Percentiles rank a stretch among this genome's conserved stretches.
phyloP scores from a whole-genome alignment of 2,888 invertebrate genomes.

The Cephus rjabovi region DNA sequence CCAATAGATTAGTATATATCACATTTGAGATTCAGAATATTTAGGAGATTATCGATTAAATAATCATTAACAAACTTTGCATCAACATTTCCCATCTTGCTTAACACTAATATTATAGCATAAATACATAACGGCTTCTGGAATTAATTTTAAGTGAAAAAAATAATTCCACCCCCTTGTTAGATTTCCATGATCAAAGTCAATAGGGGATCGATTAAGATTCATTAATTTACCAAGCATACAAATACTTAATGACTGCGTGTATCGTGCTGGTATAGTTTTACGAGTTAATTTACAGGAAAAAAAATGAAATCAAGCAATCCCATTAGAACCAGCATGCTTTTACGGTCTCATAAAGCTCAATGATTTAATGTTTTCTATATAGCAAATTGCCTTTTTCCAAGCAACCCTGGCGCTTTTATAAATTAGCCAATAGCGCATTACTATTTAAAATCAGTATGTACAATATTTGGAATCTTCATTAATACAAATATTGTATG shows the following conservation, averaged over 20 bases:
- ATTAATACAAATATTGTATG: neutral
- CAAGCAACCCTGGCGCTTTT: neutral
- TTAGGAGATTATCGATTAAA: neutral
- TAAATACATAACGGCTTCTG: neutral
- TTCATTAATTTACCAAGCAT: neutral
- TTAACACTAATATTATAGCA: neutral
- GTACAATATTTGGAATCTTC: neutral
- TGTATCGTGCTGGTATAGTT: neutral
- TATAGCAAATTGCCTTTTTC: neutral
- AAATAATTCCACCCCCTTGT: neutral
- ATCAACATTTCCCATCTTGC: neutral
- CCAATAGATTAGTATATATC: neutral
- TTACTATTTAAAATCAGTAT: neutral
- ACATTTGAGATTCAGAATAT: neutral
- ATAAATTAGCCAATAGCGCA: neutral
- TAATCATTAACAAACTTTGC: neutral
- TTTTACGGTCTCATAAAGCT: slow-evolving; percentile 1
- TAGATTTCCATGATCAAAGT: neutral
- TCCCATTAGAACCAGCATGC: neutral
- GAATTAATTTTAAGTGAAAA: neutral
- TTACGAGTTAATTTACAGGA: neutral
- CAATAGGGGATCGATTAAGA: neutral
- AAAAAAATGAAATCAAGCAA: neutral
- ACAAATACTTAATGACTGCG: neutral
- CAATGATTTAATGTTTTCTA: neutral